phyloP scores from a whole-genome alignment of 2,113 vertebrate species.

The Oxygymnocypris stewartii region DNA sequence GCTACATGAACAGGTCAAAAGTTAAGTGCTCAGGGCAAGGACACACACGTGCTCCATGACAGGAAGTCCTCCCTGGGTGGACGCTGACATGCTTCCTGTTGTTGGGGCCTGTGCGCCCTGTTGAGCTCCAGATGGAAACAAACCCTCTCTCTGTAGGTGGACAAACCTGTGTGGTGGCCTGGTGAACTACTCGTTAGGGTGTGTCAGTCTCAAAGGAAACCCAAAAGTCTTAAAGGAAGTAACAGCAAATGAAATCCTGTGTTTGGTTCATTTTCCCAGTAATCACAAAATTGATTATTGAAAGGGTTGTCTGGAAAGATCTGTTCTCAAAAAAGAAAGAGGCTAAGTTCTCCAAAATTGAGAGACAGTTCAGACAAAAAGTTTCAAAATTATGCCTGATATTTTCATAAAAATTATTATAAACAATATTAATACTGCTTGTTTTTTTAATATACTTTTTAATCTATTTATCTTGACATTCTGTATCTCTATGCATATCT shows the following conservation, averaged over 20 bases:
- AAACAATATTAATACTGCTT: not conserved
- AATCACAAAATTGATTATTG: not conserved
- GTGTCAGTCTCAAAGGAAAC: not conserved
- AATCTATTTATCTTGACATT: too few species aligned
- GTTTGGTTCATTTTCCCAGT: not conserved
- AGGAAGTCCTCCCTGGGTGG: constrained; percentile 47
- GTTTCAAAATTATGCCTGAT: not conserved
- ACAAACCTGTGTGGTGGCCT: constrained; percentile 43
- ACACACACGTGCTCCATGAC: constrained; percentile 29
- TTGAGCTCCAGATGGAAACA: constrained; percentile 7
- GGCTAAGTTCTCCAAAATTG: not conserved
- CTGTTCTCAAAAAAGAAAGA: not conserved
- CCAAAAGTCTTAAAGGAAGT: constrained; percentile 5
- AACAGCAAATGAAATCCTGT: constrained; percentile 2
- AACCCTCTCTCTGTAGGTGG: constrained; percentile 36
- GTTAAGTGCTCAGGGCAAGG: constrained; percentile 26
- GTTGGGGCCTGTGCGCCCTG: constrained; percentile 10
- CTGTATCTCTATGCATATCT: too few species aligned
- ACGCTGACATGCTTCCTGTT: constrained; percentile 47
- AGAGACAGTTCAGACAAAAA: not conserved
- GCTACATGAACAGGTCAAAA: not conserved
- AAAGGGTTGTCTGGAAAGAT: not conserved
- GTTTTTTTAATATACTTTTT: too few species aligned
- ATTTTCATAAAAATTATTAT: not conserved
- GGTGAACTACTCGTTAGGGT: constrained; percentile 20